Evolutionary conservation across 2,888 invertebrate species (phyloP).

Genomic region (Callyntrura guangdongensis): DNA sequence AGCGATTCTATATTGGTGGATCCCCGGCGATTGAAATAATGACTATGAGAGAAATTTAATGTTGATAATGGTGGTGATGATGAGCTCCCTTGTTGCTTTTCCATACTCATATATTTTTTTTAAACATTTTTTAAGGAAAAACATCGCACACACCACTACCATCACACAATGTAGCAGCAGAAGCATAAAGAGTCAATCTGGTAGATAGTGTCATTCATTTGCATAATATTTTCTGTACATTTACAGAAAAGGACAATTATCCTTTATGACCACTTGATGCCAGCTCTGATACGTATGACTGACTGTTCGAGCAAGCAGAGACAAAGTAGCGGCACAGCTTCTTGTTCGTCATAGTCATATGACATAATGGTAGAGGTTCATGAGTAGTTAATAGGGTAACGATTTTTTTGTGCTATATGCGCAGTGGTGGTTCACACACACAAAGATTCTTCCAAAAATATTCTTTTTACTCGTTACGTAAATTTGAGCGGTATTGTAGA

Average conservation of each 20-base stretch:
- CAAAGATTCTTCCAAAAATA: conserved; percentile 41
- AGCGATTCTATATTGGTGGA: conserved; percentile 28
- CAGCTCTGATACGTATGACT: background rate
- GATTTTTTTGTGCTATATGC: background rate
- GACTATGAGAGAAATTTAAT: conserved; percentile 60
- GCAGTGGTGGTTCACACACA: background rate
- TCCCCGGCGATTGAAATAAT: conserved; percentile 78
- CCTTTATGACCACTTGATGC: conserved; percentile 63
- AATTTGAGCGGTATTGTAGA: conserved; percentile 31
- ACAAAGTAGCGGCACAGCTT: conserved; percentile 23
- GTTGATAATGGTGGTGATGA: conserved; percentile 79
- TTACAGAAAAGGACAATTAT: background rate
- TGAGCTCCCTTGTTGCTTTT: conserved; percentile 75
- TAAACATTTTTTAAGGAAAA: conserved; percentile 24
- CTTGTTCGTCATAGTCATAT: conserved; percentile 57
- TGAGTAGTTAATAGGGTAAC: background rate
- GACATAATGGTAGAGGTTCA: background rate
- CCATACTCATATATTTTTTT: conserved; percentile 11
- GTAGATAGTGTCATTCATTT: background rate
- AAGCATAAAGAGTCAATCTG: background rate
- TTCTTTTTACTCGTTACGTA: conserved; percentile 37
- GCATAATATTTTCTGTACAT: conserved; percentile 1
- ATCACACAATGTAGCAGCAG: conserved; percentile 3
- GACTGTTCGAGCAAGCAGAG: background rate
- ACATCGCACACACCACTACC: background rate